Base-by-base conservation (phyloP, 2,888 invertebrate species). In the Pantelozetes paolii region DNA sequence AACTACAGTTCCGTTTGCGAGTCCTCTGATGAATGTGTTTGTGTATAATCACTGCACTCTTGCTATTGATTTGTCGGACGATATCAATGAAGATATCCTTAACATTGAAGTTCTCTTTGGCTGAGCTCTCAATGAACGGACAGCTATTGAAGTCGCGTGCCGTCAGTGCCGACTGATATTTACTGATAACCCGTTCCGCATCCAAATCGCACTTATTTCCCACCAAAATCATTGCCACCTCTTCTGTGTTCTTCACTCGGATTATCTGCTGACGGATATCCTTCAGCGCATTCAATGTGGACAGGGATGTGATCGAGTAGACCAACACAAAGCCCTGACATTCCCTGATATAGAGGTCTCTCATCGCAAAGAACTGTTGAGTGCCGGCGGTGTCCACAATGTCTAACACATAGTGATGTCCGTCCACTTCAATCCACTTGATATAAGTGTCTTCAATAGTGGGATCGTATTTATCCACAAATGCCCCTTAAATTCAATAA, bases 181-280 rank as follows among this genome's bases (percentile, higher is more conserved):
- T 99, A 80, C 98, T 98, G 76, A 99, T 99, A 81, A 99, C 98
- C 36, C 99, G 89, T 84, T 99, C 99, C 81, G 97, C 97, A 84
- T 99, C 99, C 86, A 99, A 87, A 87, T 99, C 99, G 86, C 98
- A 99, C 86, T 99, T 99, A 88, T 99, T 99, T 82, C 99, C 99
- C 79, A 99, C 99, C 83, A 99, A 86, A 80, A 99, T 96, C 97
- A 99, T 99, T 77, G 99, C 99, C 80, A 78, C 78, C 77, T 78
- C 78, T 73, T 78, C 78, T 57, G 76, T 76, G 71, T 73, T 80
- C 85, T 99, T 99, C 78, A 99, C 99, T 83, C 99, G 89, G 81
- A 98, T 87, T 84, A 99, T 99, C 86, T 99, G 99, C 86, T 99
- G 98, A 81, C 98, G 87, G 80, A 99, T 87, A 86, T 99, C 99